Percentiles rank a stretch among this genome's conserved stretches.
Evolutionary conservation across 2,113 vertebrate species (phyloP).

Genomic region (Eira barbara): DNA sequence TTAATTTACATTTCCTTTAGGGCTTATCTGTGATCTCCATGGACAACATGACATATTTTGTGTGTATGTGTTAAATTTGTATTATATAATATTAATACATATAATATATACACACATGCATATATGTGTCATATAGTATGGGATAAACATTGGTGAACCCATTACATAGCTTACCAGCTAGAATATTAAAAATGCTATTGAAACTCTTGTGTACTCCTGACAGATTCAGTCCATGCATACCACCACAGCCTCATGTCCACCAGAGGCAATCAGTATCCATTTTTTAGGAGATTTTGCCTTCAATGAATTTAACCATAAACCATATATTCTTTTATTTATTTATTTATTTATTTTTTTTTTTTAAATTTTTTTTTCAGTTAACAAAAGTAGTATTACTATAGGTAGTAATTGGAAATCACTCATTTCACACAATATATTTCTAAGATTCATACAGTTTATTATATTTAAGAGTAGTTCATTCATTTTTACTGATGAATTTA

Average conservation of each 20-base stretch:
- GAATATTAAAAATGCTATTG: background rate
- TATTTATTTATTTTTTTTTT: too few relatives aligned
- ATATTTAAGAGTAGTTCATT: background rate
- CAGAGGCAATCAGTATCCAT: background rate
- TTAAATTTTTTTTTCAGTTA: background rate
- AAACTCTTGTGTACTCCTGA: background rate
- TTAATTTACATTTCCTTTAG: background rate
- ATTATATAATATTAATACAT: background rate
- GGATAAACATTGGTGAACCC: background rate
- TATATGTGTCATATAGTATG: background rate
- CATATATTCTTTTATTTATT: background rate
- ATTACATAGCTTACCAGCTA: background rate
- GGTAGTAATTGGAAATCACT: background rate
- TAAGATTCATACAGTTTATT: background rate
- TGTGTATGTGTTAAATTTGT: background rate
- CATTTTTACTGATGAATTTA: background rate
- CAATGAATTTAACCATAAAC: background rate
- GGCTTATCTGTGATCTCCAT: background rate
- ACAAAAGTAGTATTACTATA: background rate
- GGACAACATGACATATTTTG: background rate
- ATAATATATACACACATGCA: background rate
- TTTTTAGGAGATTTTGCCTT: background rate
- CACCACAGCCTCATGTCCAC: background rate
- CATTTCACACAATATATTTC: background rate
- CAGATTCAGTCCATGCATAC: background rate